Evolutionary conservation across 2,888 invertebrate genomes (phyloP), one percentile per base, ranked within the genome.

Genomic region (Ctenicera cuprea): DNA sequence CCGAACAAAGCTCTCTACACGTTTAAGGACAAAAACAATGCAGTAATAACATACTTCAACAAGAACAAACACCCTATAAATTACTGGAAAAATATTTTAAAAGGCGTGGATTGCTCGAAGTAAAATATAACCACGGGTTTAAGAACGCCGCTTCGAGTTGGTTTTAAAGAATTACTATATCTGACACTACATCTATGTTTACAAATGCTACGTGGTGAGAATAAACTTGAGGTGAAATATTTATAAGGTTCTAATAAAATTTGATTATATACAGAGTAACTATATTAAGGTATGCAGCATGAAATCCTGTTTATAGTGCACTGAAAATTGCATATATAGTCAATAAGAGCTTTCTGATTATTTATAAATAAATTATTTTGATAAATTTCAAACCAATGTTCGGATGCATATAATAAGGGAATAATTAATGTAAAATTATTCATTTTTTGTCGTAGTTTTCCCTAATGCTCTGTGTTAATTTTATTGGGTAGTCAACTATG

Each of bases 11-110:
- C 26, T 26, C n/a, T 30, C 20, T 12, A 38, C 38, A 20, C 59
- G 37, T 16, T 20, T 33, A 37, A 65, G 38, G 38, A 18, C 16
- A 38, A 66, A 66, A 66, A 66, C 66, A 67, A 67, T 54, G 43
- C 38, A 18, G 30, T 16, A 33, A 22, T 54, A 66, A 66, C 66
- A 54, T 22, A 57, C 43, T 48, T 8, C 20, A 26, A 41, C 16
- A 18, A 37, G 67, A 45, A 67, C 67, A 57, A 67, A 67, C 67
- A 45, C 16, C 16, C 57, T 12, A 57, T 57, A 67, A 67, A 38
- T 65, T 54, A 11, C 16, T 22, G 14, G 50, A 22, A 38, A 63
- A 67, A 43, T 37, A 20, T 65, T 64, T 52, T 37, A 52, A 37
- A 37, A 64, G 33, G 64, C 12, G 22, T 63, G 12, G 45, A 18